Evolutionary conservation across 2,113 vertebrate genomes (phyloP).

Genomic region (Podarcis raffonei): DNA sequence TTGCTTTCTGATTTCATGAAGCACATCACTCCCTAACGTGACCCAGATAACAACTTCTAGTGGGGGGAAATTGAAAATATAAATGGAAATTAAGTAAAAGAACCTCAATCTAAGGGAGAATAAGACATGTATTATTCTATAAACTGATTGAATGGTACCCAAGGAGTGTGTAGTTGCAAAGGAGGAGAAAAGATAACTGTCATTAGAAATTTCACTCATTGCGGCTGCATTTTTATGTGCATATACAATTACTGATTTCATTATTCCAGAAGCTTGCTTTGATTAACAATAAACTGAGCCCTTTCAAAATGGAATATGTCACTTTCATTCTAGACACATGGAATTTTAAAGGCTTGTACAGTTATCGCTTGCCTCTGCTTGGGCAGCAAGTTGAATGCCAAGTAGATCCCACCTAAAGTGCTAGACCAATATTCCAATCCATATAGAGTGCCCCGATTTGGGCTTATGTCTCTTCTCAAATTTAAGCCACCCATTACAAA

Average conservation of each 20-base stretch:
- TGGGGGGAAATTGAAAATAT: constrained; percentile 82
- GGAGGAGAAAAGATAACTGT: constrained; percentile 55
- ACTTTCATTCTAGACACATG: constrained; percentile 66
- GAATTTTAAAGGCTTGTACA: constrained; percentile 62
- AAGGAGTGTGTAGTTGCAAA: constrained; percentile 64
- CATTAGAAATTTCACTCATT: constrained; percentile 71
- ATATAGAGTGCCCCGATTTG: constrained; percentile 35
- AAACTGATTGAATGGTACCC: constrained; percentile 75
- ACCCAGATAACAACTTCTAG: constrained; percentile 86
- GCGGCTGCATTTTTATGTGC: constrained; percentile 68
- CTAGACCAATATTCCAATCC: constrained; percentile 43
- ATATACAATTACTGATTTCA: constrained; percentile 71
- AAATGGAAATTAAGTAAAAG: constrained; percentile 85
- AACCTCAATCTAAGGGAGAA: constrained; percentile 74
- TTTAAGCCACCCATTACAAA: constrained; percentile 7
- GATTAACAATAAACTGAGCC: constrained; percentile 75
- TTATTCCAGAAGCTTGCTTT: constrained; percentile 73
- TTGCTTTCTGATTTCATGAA: constrained; percentile 75
- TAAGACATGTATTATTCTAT: constrained; percentile 76
- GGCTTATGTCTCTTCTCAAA: constrained; percentile 22
- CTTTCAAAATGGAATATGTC: constrained; percentile 70
- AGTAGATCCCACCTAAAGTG: constrained; percentile 59
- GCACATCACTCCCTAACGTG: constrained; percentile 76
- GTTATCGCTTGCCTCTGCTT: constrained; percentile 55
- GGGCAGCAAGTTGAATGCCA: constrained; percentile 63